Evolutionary conservation across 1,140 invertebrate species (phyloP), one percentile per base, ranked within the genome.

Genomic region (Zeugodacus cucurbitae): DNA sequence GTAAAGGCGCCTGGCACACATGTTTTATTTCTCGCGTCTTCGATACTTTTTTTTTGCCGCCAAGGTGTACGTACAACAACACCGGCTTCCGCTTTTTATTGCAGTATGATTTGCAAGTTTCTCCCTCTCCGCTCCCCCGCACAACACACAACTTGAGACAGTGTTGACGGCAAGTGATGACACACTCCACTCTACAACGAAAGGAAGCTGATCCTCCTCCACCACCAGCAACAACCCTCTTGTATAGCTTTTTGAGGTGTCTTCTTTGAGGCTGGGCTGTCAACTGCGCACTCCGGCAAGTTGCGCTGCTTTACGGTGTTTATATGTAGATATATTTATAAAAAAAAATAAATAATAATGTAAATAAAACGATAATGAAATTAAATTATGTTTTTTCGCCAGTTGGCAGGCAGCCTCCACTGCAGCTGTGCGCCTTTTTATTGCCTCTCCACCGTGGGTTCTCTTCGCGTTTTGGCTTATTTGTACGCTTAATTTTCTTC

Each of bases 361-460:
- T 87, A 87, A 87, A 87, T 87, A 87, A 87, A 87, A 87, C 37
- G 67, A 88, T 88, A 74, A 88, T 88, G 87, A 88, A 88, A 88
- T 88, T 82, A 88, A 82, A 88, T 88, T 88, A 34, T 85, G 70
- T 74, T 62, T 62, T 88, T 85, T 59, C 58, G 57, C 57, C 57
- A 59, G 54, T 87, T 48, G 11, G 14, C 57, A 59, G 11, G 14
- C 57, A 59, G 11, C 29, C 54, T 41, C 3, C 26, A 59, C 59
- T 87, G 41, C 41, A 48, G 87, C 87, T 87, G 87, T 37, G 87
- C 26, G 41, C 37, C 87, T 87, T 48, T 41, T 87, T 67, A 70
- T 48, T 64, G 62, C 87, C 87, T n/a, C 22, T 87, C 41, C 3
- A 64, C 17, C 17, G 58, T 34, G 26, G 48, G 20, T 78, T 57